Conservation (phyloP, 2,113 vertebrate species). For the Ictidomys tridecemlineatus region DNA sequence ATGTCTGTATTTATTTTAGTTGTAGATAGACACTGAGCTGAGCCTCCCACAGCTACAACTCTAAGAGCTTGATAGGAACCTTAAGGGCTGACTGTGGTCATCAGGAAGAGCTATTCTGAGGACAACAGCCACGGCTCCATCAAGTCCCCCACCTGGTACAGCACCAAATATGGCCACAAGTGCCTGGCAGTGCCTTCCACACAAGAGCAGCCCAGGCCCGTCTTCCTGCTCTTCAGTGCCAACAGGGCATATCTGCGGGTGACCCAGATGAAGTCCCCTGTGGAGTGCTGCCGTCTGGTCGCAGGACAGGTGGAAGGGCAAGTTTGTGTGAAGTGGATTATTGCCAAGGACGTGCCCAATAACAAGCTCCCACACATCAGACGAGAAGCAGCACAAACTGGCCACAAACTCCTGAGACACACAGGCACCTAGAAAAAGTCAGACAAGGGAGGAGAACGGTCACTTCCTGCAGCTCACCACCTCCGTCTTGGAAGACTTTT, state of each 20-base stretch:
- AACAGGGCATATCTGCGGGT: slow-evolving; percentile 99
- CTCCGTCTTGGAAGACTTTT: slow-evolving; percentile 99
- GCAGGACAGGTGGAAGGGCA: slow-evolving; percentile 99
- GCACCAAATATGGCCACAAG: slow-evolving; percentile 96
- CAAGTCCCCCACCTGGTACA: no score
- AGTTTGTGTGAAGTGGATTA: slow-evolving; percentile 99
- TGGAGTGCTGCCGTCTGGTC: slow-evolving; percentile 99
- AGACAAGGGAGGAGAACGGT: slow-evolving; percentile 99
- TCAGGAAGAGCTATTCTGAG: no score
- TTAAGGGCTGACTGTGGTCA: no score
- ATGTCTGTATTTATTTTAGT: no score
- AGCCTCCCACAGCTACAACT: no score
- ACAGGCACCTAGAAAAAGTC: slow-evolving; percentile 96
- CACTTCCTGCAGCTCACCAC: slow-evolving; percentile 98
- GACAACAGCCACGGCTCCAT: no score
- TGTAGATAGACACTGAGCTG: no score
- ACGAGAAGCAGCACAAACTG: slow-evolving; percentile 99
- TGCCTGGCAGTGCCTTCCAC: slow-evolving; percentile 95
- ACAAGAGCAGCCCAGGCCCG: slow-evolving; percentile 94
- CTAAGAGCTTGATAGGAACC: no score
- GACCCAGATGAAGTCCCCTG: slow-evolving; percentile 98
- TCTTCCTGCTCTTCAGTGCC: slow-evolving; percentile 98
- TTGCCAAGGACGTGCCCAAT: slow-evolving; percentile 99
- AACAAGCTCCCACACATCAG: slow-evolving; percentile 98
- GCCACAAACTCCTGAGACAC: slow-evolving; percentile 99